Conservation (phyloP, 2,113 vertebrate species). For the Pelecanoides urinatrix region DNA sequence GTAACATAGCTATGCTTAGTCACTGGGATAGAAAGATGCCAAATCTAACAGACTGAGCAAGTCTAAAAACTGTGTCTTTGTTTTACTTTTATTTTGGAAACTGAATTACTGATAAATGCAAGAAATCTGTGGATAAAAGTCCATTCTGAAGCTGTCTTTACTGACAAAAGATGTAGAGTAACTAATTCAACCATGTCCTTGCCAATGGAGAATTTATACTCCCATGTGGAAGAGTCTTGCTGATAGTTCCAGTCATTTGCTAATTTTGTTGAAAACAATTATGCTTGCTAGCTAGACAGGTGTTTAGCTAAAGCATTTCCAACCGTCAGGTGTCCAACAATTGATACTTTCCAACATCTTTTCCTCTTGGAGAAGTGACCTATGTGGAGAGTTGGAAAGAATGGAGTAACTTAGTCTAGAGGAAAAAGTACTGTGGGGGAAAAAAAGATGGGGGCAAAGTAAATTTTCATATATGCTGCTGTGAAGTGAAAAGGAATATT, state of each 20-base stretch:
- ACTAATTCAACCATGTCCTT: background rate
- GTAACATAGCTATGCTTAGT: background rate
- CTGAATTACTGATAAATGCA: background rate
- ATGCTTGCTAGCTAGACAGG: background rate
- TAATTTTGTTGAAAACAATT: background rate
- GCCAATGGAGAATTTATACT: background rate
- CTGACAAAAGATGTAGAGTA: background rate
- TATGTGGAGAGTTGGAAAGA: background rate
- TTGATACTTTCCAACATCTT: background rate
- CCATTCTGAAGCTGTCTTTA: background rate
- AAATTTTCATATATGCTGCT: background rate
- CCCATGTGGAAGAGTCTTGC: background rate
- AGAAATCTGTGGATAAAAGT: background rate
- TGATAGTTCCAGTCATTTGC: background rate
- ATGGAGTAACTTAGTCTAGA: background rate
- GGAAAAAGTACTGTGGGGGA: background rate
- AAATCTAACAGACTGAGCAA: background rate
- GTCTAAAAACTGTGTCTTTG: background rate
- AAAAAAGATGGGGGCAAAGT: background rate
- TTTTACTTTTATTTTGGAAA: slow-evolving; percentile 23
- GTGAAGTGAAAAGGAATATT: background rate
- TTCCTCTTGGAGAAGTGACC: background rate
- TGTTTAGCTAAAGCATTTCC: background rate
- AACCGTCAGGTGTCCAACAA: background rate
- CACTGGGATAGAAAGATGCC: background rate